phyloP scores from a whole-genome alignment of 1,140 invertebrate species.

The Physella acuta region DNA sequence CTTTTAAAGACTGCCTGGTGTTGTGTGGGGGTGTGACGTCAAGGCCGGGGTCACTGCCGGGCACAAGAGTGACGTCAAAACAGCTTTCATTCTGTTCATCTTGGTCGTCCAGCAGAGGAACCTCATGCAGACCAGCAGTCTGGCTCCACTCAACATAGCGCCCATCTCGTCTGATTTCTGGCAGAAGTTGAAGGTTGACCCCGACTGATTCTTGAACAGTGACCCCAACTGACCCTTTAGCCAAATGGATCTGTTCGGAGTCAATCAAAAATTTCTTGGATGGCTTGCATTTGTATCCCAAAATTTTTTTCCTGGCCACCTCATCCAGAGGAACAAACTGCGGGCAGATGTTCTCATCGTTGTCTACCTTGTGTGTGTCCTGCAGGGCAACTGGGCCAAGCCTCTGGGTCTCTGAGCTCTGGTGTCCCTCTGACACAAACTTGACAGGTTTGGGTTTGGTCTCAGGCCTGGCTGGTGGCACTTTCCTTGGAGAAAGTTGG shows the following conservation, averaged over 20 bases:
- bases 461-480: not conserved
- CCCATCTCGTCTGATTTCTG: not conserved
- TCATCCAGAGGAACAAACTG: not conserved
- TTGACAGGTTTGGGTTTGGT: not conserved
- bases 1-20: not conserved
- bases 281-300: not conserved
- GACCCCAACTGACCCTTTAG: not conserved
- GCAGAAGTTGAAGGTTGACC: too few relatives aligned
- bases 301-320: not conserved
- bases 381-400: not conserved
- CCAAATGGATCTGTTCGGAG: too few relatives aligned
- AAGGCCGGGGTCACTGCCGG: not conserved
- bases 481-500: not conserved
- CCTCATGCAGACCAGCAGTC: too few relatives aligned
- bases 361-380: not conserved
- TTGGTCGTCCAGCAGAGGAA: not conserved
- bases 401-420: not conserved
- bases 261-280: not conserved
- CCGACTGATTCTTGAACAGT: not conserved
- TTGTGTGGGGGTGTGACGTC: not conserved
- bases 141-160: not conserved
- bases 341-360: not conserved
- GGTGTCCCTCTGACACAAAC: not conserved
- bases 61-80: not conserved
- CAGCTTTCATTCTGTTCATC: not conserved